phyloP scores from a whole-genome alignment of 2,797 vertebrate species.

The Manis javanica region DNA sequence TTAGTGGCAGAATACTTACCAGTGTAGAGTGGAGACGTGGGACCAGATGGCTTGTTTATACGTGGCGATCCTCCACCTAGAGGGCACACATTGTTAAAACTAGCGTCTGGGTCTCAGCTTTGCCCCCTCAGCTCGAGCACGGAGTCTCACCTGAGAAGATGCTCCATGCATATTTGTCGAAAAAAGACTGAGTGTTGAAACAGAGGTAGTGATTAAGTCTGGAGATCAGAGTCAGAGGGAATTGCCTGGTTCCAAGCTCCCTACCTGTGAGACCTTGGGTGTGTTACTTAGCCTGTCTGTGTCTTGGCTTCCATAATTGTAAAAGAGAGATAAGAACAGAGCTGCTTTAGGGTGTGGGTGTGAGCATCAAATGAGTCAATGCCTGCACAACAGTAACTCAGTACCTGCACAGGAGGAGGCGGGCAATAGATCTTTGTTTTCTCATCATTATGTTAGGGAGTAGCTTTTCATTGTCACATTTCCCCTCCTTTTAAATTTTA shows the following conservation, averaged over 20 bases:
- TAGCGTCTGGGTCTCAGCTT: background rate
- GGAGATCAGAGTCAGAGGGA: background rate
- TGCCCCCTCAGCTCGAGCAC: background rate
- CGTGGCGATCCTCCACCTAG: background rate
- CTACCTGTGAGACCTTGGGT: background rate
- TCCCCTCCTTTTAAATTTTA: constrained; percentile 31
- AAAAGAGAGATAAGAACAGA: background rate
- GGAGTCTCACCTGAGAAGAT: background rate
- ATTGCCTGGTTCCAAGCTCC: background rate
- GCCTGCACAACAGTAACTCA: background rate
- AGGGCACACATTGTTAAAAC: background rate
- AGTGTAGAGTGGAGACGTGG: background rate
- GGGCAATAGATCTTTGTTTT: background rate
- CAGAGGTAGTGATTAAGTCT: background rate
- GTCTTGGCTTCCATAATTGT: background rate
- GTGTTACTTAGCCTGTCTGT: background rate
- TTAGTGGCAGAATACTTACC: background rate
- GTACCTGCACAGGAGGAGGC: background rate
- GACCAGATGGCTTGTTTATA: background rate
- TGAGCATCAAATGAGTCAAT: background rate
- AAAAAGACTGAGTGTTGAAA: constrained; percentile 1
- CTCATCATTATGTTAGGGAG: background rate
- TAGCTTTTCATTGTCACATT: background rate
- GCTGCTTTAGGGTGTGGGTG: background rate
- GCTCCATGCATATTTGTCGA: background rate